Conservation (phyloP, 2,113 vertebrate species). For the Hydrolagus affinis region DNA sequence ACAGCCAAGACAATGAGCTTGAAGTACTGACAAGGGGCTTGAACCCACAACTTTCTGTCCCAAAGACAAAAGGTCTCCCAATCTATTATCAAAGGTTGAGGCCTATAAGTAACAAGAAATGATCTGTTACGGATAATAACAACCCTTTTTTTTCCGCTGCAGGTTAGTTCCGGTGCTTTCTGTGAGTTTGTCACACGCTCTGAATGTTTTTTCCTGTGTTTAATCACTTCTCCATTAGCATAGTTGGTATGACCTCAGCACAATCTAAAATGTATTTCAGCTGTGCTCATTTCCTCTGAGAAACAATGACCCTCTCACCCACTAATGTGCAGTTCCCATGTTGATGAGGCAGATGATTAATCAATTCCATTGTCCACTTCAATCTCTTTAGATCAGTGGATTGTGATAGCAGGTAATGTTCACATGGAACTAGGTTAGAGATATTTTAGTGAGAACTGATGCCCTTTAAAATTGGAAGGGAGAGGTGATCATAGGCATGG, state of each 20-base stretch:
- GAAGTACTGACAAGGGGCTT: not conserved
- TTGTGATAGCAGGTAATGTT: not conserved
- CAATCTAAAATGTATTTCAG: constrained; percentile 19
- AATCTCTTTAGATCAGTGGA: not conserved
- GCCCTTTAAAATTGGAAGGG: no score
- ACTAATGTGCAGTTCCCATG: constrained; percentile 2
- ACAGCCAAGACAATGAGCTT: not conserved
- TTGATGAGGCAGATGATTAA: constrained; percentile 4
- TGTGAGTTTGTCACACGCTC: not conserved
- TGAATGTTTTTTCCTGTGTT: constrained; percentile 22
- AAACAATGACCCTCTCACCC: constrained; percentile 11
- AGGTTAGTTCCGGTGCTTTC: not conserved
- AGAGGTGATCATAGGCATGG: no score
- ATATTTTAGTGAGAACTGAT: not conserved
- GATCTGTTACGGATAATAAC: not conserved
- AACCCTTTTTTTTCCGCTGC: not conserved
- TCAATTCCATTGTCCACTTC: not conserved
- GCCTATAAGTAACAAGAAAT: not conserved
- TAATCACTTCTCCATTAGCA: constrained; percentile 11
- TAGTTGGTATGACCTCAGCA: constrained; percentile 25
- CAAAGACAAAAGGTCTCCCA: not conserved
- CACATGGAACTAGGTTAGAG: not conserved
- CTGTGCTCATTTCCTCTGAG: constrained; percentile 9
- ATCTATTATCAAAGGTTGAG: not conserved
- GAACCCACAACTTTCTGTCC: not conserved